These are phyloP conservation scores for Ophraella communa DNA, from an alignment of 2,888 invertebrate species.

Conservation along the genomic window DNA sequence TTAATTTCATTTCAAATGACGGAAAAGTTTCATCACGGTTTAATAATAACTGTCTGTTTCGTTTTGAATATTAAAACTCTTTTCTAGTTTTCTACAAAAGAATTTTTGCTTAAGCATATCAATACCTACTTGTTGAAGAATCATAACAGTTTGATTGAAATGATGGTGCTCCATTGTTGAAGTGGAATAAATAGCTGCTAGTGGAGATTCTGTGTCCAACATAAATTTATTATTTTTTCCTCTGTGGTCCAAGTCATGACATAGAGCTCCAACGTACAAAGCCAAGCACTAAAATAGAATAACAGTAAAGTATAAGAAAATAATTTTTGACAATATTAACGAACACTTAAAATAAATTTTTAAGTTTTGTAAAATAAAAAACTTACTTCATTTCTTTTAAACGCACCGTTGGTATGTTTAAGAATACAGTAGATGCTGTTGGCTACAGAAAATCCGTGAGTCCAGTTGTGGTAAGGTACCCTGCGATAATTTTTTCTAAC, in stretches of 20 bases:
- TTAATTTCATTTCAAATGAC: too few species aligned
- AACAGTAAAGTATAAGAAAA: too few species aligned
- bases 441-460: constrained; percentile 86
- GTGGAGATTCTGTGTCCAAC: constrained; percentile 80
- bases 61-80: too few species aligned
- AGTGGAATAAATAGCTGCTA: constrained; percentile 85
- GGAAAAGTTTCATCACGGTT: too few species aligned
- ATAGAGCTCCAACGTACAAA: constrained; percentile 79
- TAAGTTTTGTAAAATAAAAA: constrained; percentile 18
- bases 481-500: constrained; percentile 84
- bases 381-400: constrained; percentile 68
- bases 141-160: constrained; percentile 86
- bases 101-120: constrained; percentile 8
- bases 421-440: constrained; percentile 82
- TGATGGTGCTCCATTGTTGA: constrained; percentile 89
- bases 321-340: too few species aligned
- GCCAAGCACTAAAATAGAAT: constrained; percentile 75
- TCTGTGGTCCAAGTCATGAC: constrained; percentile 86
- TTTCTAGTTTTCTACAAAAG: too few species aligned
- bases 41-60: too few species aligned
- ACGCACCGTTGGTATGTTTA: constrained; percentile 64
- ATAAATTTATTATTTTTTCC: constrained; percentile 89
- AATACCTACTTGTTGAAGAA: constrained; percentile 72
- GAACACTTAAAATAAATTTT: too few species aligned
- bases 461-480: constrained; percentile 89